phyloP scores from a whole-genome alignment of 2,113 vertebrate genomes.

The Sciurus niger region DNA sequence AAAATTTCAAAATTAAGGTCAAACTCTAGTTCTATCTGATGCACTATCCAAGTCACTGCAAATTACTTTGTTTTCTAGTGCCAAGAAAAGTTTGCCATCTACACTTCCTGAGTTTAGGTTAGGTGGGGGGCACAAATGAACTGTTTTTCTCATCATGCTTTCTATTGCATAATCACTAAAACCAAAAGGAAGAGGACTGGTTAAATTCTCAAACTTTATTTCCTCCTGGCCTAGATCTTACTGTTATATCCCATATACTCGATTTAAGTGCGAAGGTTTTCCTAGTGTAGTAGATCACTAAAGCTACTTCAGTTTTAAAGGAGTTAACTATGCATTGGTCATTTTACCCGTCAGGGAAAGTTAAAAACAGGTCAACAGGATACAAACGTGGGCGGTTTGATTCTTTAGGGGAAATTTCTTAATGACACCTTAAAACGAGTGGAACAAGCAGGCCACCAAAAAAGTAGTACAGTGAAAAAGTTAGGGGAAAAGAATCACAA shows the following conservation, averaged over 20 bases:
- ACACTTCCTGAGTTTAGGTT: slow-evolving; percentile 69
- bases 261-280: slow-evolving; percentile 39
- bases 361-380: slow-evolving; percentile 71
- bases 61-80: slow-evolving; percentile 19
- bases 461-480: neutral
- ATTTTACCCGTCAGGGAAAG: slow-evolving; percentile 28
- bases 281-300: neutral
- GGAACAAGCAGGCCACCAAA: slow-evolving; percentile 28
- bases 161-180: slow-evolving; percentile 63
- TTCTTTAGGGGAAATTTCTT: slow-evolving; percentile 45
- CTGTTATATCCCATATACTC: neutral
- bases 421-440: slow-evolving; percentile 35
- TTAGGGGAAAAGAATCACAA: neutral
- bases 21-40: neutral
- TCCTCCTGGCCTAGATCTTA: slow-evolving; percentile 70
- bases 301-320: slow-evolving; percentile 59
- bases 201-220: slow-evolving; percentile 75
- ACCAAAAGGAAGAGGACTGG: slow-evolving; percentile 67
- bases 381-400: neutral
- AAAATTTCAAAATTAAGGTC: neutral
- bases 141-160: slow-evolving; percentile 54
- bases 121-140: slow-evolving; percentile 29
- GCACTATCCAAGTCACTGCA: neutral
- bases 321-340: neutral
- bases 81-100: slow-evolving; percentile 33